These are phyloP conservation scores for Euwallacea similis DNA, from an alignment of 1,140 invertebrate genomes.

Conservation along the genomic window DNA sequence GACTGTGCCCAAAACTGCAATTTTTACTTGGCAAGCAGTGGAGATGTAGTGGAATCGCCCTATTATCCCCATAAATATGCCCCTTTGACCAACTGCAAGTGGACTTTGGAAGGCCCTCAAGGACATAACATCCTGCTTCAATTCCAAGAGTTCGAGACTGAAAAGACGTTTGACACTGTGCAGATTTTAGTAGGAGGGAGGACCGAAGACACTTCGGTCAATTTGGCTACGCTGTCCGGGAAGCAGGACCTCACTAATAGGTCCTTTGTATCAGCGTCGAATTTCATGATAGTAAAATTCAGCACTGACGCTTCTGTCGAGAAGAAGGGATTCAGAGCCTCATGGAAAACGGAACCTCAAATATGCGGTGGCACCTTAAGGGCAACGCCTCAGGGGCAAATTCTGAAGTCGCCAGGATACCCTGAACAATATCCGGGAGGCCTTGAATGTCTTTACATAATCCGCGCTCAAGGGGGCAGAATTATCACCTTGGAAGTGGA, in stretches of 20 bases:
- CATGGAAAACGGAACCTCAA: slow-evolving; percentile 92
- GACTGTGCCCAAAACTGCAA: slow-evolving; percentile 87
- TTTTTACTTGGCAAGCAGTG: slow-evolving; percentile 89
- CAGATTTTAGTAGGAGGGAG: slow-evolving; percentile 87
- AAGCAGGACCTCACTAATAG: slow-evolving; percentile 79
- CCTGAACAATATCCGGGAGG: slow-evolving; percentile 91
- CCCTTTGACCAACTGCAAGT: slow-evolving; percentile 90
- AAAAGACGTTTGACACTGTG: slow-evolving; percentile 94
- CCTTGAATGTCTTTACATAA: slow-evolving; percentile 89
- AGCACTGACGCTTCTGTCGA: slow-evolving; percentile 91
- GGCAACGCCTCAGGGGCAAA: slow-evolving; percentile 80
- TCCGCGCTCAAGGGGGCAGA: slow-evolving; percentile 84
- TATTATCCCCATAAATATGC: slow-evolving; percentile 93
- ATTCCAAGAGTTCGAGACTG: slow-evolving; percentile 97
- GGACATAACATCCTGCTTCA: slow-evolving; percentile 90
- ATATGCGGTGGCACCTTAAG: slow-evolving; percentile 79
- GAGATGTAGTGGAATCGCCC: slow-evolving; percentile 92
- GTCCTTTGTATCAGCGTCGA: slow-evolving; percentile 90
- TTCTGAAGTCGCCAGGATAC: slow-evolving; percentile 86
- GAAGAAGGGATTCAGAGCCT: slow-evolving; percentile 89
- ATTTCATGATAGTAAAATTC: slow-evolving; percentile 98
- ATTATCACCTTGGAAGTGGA: slow-evolving; percentile 89
- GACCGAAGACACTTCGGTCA: slow-evolving; percentile 91
- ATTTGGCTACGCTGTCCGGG: slow-evolving; percentile 88
- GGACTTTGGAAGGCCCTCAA: slow-evolving; percentile 95